phyloP scores from a whole-genome alignment of 2,797 vertebrate species.

The Rhinella marina region DNA sequence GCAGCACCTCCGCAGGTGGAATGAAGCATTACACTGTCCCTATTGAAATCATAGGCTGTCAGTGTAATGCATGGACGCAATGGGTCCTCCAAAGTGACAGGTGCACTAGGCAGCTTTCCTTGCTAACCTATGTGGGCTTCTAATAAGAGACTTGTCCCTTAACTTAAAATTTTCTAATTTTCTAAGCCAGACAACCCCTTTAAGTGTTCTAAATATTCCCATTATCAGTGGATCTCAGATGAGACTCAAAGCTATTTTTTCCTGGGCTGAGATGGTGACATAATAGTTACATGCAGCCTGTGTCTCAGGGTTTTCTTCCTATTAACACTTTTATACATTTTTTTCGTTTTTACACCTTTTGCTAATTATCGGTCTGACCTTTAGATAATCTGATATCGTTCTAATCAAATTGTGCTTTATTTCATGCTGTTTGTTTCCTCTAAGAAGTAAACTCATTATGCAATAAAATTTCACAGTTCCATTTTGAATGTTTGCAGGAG shows the following conservation, averaged over 20 bases:
- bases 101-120: neutral
- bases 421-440: neutral
- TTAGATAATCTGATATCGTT: constrained; percentile 26
- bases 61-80: neutral
- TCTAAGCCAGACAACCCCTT: neutral
- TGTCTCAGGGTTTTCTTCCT: neutral
- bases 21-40: too few species aligned
- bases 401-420: constrained; percentile 42
- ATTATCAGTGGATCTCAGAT: neutral
- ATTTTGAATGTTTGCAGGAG: neutral
- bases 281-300: neutral
- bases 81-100: neutral
- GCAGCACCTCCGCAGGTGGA: too few species aligned
- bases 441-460: constrained; percentile 20
- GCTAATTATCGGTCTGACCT: constrained; percentile 50
- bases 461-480: neutral
- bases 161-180: neutral
- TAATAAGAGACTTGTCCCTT: neutral
- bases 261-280: neutral
- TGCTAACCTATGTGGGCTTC: neutral
- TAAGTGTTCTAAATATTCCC: neutral
- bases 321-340: neutral
- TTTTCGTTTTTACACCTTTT: constrained; percentile 1
- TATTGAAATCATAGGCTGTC: neutral
- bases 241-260: neutral